A percentile compares a stretch with the other conserved stretches of the same genome.
phyloP scores from a whole-genome alignment of 1,140 invertebrate species.

The Hermatobates lingyangjiaoensis region DNA sequence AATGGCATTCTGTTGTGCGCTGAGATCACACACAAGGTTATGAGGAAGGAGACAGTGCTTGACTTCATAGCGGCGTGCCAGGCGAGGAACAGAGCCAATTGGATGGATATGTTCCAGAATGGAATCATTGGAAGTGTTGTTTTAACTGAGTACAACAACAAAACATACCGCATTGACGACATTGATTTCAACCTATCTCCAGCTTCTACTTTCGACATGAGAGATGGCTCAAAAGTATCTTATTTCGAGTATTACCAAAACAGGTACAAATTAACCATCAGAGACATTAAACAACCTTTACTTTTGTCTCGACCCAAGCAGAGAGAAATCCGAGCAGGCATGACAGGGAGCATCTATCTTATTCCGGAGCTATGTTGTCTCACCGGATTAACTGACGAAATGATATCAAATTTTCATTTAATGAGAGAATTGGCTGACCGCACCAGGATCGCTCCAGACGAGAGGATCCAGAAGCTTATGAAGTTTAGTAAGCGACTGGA shows the following conservation, averaged over 20 bases:
- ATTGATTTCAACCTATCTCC: constrained; percentile 55
- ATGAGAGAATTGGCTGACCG: constrained; percentile 41
- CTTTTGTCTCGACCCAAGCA: constrained; percentile 36
- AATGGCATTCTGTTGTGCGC: constrained; percentile 42
- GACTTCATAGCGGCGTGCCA: constrained; percentile 25
- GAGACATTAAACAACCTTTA: constrained; percentile 27
- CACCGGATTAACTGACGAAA: constrained; percentile 45
- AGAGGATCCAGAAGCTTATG: constrained; percentile 37
- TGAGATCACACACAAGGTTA: constrained; percentile 57
- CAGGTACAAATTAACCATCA: constrained; percentile 1
- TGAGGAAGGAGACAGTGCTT: constrained; percentile 34
- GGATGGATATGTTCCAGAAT: constrained; percentile 7
- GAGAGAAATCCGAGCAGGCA: constrained; percentile 39
- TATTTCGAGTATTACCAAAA: constrained; percentile 65
- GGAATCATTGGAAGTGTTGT: constrained; percentile 30
- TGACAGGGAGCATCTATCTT: constrained; percentile 35
- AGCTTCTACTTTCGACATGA: constrained; percentile 40
- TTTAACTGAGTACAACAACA: constrained; percentile 64
- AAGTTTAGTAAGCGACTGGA: constrained; percentile 3
- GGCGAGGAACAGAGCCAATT: too few relatives aligned
- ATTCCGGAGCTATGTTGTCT: constrained; percentile 54
- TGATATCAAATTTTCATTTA: constrained; percentile 30
- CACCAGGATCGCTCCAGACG: constrained; percentile 39
- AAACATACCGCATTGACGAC: constrained; percentile 60
- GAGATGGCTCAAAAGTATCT: constrained; percentile 31